Conservation (phyloP, 2,888 invertebrate genomes). For the Chrysolina oricalcia region DNA sequence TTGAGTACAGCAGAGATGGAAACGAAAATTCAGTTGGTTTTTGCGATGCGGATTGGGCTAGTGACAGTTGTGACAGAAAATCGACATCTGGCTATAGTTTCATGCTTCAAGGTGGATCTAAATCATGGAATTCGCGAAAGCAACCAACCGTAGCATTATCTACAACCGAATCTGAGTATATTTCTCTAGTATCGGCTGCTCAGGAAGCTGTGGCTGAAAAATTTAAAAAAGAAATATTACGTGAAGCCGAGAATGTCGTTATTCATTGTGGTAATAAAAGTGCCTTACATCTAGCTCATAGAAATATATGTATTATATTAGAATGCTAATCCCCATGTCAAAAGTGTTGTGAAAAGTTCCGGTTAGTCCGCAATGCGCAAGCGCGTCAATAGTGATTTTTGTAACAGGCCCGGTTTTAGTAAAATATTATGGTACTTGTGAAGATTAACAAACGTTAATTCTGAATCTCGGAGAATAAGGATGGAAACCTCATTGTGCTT, state of each 20-base stretch:
- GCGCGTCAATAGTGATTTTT: too few relatives aligned
- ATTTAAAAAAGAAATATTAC: background rate
- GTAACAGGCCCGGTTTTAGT: too few relatives aligned
- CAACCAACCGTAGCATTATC: slow-evolving; percentile 5
- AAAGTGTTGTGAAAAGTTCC: too few relatives aligned
- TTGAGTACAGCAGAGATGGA: background rate
- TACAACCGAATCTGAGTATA: background rate
- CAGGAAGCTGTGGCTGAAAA: background rate
- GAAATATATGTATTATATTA: too few relatives aligned
- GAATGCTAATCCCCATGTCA: too few relatives aligned
- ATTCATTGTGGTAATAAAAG: background rate
- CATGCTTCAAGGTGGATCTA: background rate
- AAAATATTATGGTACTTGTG: too few relatives aligned
- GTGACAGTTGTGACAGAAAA: background rate
- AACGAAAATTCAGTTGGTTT: background rate
- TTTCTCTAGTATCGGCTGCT: background rate
- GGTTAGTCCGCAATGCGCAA: too few relatives aligned
- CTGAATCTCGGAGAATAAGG: too few relatives aligned
- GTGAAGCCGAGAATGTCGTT: background rate
- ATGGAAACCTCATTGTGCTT: too few relatives aligned
- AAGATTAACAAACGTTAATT: too few relatives aligned
- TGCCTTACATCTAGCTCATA: slow-evolving; percentile 8
- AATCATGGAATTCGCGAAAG: too few relatives aligned
- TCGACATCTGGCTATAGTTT: background rate
- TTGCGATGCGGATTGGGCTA: background rate